Evolutionary conservation across 2,888 invertebrate species (phyloP).

Genomic region (Kuschelorhynchus macadamiae): DNA sequence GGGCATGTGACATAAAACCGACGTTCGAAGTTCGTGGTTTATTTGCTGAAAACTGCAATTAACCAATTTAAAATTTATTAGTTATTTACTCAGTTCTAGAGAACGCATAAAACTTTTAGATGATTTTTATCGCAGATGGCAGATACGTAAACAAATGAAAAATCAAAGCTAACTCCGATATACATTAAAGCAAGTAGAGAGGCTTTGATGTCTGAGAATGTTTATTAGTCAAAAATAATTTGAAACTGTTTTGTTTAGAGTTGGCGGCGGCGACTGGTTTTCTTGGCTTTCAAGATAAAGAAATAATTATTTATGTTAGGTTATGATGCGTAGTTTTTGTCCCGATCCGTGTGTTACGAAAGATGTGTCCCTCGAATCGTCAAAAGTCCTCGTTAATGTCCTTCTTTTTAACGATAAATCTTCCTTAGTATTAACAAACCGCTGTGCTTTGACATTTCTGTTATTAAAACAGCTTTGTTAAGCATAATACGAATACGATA

Average conservation of each 20-base stretch:
- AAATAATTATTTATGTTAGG: conserved; percentile 47
- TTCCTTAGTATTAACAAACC: conserved; percentile 29
- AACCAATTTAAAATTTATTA: conserved; percentile 35
- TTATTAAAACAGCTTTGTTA: too few species aligned
- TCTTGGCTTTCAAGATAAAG: conserved; percentile 41
- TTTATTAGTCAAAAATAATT: conserved; percentile 49
- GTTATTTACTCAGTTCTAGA: conserved; percentile 38
- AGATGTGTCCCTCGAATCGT: conserved; percentile 28
- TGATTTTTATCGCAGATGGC: conserved; percentile 49
- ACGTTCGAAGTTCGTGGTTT: conserved; percentile 14
- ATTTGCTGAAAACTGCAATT: conserved; percentile 36
- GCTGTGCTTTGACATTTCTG: neutral
- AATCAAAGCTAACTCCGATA: conserved; percentile 48
- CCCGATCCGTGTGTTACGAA: conserved; percentile 21
- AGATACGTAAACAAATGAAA: conserved; percentile 48
- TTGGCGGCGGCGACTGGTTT: conserved; percentile 41
- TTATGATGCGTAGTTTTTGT: conserved; percentile 39
- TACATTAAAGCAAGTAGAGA: conserved; percentile 43
- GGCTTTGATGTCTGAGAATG: conserved; percentile 50
- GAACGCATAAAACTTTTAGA: conserved; percentile 41
- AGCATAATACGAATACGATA: too few species aligned
- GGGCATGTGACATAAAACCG: conserved; percentile 18
- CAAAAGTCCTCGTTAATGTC: conserved; percentile 28
- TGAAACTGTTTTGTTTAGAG: conserved; percentile 43
- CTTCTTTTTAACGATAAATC: conserved; percentile 25